Percentiles rank a stretch among this genome's conserved stretches.
These are phyloP conservation scores for Sialis fuliginosa DNA, from an alignment of 2,888 invertebrate genomes.

Conservation along the genomic window DNA sequence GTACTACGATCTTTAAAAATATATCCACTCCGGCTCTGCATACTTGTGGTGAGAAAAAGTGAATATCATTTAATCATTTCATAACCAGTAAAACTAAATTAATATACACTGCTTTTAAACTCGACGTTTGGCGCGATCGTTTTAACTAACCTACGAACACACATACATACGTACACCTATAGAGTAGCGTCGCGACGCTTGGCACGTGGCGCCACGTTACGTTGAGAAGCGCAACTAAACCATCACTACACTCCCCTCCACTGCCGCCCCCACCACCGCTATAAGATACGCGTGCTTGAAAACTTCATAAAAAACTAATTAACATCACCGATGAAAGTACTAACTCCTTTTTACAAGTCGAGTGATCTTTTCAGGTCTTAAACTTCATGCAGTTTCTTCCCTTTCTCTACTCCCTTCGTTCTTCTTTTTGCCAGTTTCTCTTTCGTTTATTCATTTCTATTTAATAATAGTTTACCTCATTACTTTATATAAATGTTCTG, in stretches of 20 bases:
- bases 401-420: background rate
- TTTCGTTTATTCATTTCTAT: no score
- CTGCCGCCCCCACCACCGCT: background rate
- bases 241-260: background rate
- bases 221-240: slow-evolving; percentile 14
- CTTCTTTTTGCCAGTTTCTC: background rate
- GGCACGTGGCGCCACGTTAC: slow-evolving; percentile 16
- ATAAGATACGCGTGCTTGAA: slow-evolving; percentile 1
- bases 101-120: background rate
- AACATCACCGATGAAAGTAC: slow-evolving; percentile 6
- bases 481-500: no score
- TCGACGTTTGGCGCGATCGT: background rate
- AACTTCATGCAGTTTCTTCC: slow-evolving; percentile 2
- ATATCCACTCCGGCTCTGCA: no score
- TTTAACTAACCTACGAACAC: background rate
- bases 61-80: no score
- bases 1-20: no score
- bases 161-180: background rate
- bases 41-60: no score
- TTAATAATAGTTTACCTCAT: no score
- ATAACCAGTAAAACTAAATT: no score
- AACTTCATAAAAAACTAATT: slow-evolving; percentile 7
- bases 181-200: slow-evolving; percentile 3
- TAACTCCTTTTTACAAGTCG: slow-evolving; percentile 1
- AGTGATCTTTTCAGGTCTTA: slow-evolving; percentile 5